These are phyloP conservation scores for Acrocyrtus sp. DNA, from an alignment of 2,888 invertebrate species.

Conservation along the genomic window DNA sequence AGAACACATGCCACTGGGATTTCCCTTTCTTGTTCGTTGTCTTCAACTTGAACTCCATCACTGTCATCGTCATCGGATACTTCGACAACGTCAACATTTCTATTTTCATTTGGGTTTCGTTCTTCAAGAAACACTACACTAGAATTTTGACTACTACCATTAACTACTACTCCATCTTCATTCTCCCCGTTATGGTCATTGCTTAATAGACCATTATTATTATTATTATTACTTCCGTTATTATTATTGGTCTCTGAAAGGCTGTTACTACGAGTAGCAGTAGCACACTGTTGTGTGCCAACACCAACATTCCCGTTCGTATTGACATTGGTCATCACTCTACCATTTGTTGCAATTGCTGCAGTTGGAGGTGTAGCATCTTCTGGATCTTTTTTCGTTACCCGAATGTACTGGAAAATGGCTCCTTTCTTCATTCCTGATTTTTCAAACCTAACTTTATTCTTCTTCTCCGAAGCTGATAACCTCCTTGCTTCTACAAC, in stretches of 20 bases:
- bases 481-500: background rate
- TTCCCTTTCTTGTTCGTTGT: too few species aligned
- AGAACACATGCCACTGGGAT: too few species aligned
- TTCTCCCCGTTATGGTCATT: too few species aligned
- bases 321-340: background rate
- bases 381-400: constrained; percentile 7
- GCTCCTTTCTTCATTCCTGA: constrained; percentile 36
- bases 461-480: constrained; percentile 11
- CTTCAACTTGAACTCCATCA: background rate
- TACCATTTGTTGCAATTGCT: background rate
- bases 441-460: background rate
- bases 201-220: too few species aligned
- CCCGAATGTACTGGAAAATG: constrained; percentile 8
- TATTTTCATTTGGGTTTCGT: background rate
- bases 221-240: too few species aligned
- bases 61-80: background rate
- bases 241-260: too few species aligned
- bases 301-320: too few species aligned
- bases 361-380: background rate
- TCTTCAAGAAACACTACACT: background rate
- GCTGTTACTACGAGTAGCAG: too few species aligned
- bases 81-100: background rate
- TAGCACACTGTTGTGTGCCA: too few species aligned
- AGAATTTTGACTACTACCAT: constrained; percentile 1
- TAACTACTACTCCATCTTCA: background rate